A percentile compares a stretch with the other conserved stretches of the same genome.
Evolutionary conservation across 2,113 vertebrate genomes (phyloP).

Genomic region (Gavia stellata): DNA sequence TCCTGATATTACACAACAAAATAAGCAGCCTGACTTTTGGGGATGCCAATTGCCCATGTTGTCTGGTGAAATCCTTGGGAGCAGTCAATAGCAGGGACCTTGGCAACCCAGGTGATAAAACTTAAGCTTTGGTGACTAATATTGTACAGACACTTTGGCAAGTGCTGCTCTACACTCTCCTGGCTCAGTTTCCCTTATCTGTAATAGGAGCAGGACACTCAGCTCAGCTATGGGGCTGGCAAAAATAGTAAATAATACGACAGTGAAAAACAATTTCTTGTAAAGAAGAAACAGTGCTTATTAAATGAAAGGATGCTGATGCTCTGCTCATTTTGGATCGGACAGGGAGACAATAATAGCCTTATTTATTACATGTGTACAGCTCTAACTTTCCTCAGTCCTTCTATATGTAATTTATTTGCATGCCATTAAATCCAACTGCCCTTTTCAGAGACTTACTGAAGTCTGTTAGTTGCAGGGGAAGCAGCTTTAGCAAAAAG

Average conservation of each 20-base stretch:
- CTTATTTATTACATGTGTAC: background rate
- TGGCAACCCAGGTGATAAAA: background rate
- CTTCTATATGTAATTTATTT: background rate
- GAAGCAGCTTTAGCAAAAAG: background rate
- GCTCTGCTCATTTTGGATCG: background rate
- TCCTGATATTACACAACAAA: background rate
- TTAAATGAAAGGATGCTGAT: background rate
- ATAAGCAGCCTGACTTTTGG: background rate
- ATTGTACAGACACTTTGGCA: background rate
- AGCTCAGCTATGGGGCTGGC: background rate
- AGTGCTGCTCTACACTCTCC: background rate
- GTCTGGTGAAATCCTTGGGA: background rate
- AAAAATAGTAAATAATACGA: background rate
- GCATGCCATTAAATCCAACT: background rate
- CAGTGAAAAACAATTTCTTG: background rate
- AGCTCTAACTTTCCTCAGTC: background rate
- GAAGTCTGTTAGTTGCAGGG: background rate
- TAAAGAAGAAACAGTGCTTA: background rate
- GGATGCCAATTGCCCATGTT: rapidly evolving
- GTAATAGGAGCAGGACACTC: background rate
- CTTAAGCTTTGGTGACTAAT: rapidly evolving
- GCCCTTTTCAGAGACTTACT: background rate
- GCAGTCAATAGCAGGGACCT: background rate
- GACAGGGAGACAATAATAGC: background rate
- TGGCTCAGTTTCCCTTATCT: background rate